Base-by-base conservation (phyloP, 2,113 vertebrate species). In the Corythornis madagascariensis region DNA sequence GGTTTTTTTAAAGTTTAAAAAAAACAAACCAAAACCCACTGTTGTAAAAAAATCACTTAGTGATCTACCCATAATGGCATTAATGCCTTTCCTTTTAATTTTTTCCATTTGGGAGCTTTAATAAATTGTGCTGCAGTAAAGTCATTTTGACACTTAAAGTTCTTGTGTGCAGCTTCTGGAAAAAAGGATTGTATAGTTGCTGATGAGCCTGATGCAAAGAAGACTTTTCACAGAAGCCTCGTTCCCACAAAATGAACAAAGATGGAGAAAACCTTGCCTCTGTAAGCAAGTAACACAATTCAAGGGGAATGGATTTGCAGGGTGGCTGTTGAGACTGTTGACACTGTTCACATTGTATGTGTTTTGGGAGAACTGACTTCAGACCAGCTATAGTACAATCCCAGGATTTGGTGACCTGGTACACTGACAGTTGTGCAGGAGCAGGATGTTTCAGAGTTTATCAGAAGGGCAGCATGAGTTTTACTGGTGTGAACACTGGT, bases 241-340 rank as follows among this genome's bases (percentile, higher is more conserved):
- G 1, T 64, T 63, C 31, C 25, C 47, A 3, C 3, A 13, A 81
- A 71, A 59, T 8, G 18, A 77, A 42, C 0, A 0, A 50, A n/a
- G 28, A 24, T 75, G 12, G 16, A 63, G 56, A 31, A 38, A 24
- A 11, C 24, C 6, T 8, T 50, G 22, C 28, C 6, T 57, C 4
- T 2, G 11, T 52, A 52, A 80, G 3, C 15, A 81, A 48, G 18
- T 78, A 67, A 26, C 15, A 28, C 26, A 53, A 3, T 42, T 20
- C 21, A 53, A 55, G 9, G 14, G 35, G 29, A 42, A 33, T 50
- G 61, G 31, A 42, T 91, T 13, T 81, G 19, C 1, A 1, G 21
- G 38, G 25, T 71, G 22, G 6, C 21, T 78, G 19, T 33, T 56
- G 52, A 70, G 65, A 38, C 38, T 38, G 38, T 38, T 38, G 19